phyloP scores from a whole-genome alignment of 2,113 vertebrate species.

The Ailuropoda melanoleuca region DNA sequence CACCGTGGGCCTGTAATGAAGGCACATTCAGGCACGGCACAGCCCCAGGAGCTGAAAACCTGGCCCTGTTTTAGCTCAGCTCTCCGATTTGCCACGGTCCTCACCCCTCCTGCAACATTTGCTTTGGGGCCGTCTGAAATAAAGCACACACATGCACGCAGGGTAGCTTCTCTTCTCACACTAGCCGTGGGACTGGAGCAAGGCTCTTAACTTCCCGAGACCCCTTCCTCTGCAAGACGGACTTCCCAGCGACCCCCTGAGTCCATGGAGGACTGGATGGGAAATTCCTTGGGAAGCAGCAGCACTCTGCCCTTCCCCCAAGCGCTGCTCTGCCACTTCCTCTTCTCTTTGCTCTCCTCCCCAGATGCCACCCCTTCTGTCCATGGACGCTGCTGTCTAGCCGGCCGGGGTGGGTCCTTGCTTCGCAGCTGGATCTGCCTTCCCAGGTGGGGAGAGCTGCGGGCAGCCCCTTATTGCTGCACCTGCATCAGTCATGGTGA shows the following conservation, averaged over 20 bases:
- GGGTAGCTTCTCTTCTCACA: neutral
- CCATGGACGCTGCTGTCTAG: neutral
- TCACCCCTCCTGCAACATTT: neutral
- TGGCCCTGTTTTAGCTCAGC: accelerated
- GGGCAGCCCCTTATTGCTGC: neutral
- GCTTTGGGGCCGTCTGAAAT: too few species aligned
- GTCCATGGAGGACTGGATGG: neutral
- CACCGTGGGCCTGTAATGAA: neutral
- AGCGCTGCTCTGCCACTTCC: accelerated
- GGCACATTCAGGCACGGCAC: neutral
- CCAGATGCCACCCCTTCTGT: neutral
- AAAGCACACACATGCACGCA: accelerated
- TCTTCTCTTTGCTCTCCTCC: neutral
- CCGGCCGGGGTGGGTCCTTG: neutral
- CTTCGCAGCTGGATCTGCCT: neutral
- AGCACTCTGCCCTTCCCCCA: accelerated
- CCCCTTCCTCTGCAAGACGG: neutral
- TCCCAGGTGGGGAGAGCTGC: neutral
- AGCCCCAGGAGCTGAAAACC: neutral
- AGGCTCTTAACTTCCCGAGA: neutral
- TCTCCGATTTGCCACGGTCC: accelerated
- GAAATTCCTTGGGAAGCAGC: neutral
- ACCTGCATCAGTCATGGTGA: neutral
- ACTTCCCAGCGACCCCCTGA: neutral
- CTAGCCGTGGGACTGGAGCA: too few species aligned